Percentiles rank a stretch among this genome's conserved stretches.
Evolutionary conservation across 2,797 vertebrate genomes (phyloP).

Genomic region (Premnoplex brunnescens): DNA sequence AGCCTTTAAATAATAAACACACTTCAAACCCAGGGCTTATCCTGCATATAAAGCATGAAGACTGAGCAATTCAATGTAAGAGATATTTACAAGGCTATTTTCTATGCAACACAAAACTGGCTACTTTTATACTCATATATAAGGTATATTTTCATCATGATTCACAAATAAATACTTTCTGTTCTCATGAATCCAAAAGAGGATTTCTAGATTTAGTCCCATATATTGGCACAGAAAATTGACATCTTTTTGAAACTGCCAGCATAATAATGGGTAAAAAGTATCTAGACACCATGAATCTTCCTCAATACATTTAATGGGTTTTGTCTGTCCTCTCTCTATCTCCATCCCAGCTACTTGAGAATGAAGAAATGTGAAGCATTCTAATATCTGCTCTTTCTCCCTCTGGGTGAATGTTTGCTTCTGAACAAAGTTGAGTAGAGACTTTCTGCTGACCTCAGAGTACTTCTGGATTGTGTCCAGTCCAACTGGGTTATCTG

Average conservation of each 20-base stretch:
- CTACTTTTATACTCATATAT: conserved; percentile 21
- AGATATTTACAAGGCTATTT: conserved; percentile 54
- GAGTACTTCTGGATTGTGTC: background rate
- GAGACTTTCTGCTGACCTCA: background rate
- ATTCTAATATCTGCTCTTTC: background rate
- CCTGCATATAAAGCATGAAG: conserved; percentile 43
- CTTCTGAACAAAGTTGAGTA: background rate
- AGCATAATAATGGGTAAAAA: conserved; percentile 22
- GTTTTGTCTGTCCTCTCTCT: background rate
- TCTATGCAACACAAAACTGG: conserved; percentile 46
- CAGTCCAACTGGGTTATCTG: background rate
- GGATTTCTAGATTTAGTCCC: conserved; percentile 26
- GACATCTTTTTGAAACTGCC: conserved; percentile 40
- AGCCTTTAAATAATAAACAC: conserved; percentile 69
- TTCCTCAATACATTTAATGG: background rate
- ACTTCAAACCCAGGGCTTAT: conserved; percentile 39
- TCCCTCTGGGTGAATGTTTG: background rate
- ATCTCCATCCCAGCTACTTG: background rate
- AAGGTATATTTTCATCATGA: conserved; percentile 47
- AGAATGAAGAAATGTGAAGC: background rate
- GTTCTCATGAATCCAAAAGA: conserved; percentile 51
- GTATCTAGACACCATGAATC: conserved; percentile 22
- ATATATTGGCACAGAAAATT: conserved; percentile 35
- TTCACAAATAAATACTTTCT: conserved; percentile 55
- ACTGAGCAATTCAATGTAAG: conserved; percentile 19